These are phyloP conservation scores for Chaetura pelagica DNA, from an alignment of 2,113 vertebrate genomes.

Conservation along the genomic window DNA sequence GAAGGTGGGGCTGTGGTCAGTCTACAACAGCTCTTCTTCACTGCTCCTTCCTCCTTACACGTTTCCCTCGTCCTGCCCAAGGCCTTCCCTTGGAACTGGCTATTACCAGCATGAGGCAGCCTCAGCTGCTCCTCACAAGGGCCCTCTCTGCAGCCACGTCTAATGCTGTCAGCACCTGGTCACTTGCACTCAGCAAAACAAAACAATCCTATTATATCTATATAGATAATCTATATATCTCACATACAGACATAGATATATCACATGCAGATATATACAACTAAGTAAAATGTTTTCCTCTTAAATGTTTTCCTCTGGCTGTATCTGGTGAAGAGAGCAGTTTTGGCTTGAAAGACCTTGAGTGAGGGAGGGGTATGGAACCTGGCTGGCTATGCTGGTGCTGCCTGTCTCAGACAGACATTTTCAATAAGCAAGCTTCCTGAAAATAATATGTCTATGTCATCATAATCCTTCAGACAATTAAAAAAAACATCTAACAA, in stretches of 20 bases:
- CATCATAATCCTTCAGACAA: not conserved
- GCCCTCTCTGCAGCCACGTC: too few species aligned
- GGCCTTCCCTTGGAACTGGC: not conserved
- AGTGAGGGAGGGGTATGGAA: fast-evolving
- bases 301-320: not conserved
- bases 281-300: not conserved
- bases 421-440: not conserved
- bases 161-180: not conserved
- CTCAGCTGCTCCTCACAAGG: not conserved
- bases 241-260: not conserved
- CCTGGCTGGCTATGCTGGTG: not conserved
- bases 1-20: too few species aligned
- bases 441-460: not conserved
- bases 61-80: not conserved
- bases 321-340: not conserved
- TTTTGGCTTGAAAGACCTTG: not conserved
- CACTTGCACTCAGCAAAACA: not conserved
- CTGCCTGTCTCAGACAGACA: fast-evolving
- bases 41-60: not conserved
- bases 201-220: not conserved
- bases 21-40: not conserved
- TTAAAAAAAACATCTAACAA: not conserved
- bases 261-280: not conserved
- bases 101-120: not conserved
- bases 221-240: too few species aligned